Evolutionary conservation across 2,113 vertebrate genomes (phyloP).

Genomic region (Saccopteryx leptura): DNA sequence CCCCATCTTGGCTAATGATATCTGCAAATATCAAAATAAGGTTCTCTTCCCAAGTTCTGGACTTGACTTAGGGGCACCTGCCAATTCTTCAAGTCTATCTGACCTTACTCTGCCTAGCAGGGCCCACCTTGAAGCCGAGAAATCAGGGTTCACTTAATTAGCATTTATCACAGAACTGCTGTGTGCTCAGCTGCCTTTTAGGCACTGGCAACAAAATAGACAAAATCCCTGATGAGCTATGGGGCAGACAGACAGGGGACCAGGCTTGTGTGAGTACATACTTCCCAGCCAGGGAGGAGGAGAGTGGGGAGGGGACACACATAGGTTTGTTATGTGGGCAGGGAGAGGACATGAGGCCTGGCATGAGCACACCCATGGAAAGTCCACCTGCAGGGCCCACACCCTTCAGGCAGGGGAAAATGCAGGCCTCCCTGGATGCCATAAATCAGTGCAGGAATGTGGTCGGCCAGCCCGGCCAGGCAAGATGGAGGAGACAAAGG

Average conservation of each 20-base stretch:
- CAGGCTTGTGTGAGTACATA: fast-evolving
- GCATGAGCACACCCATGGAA: background rate
- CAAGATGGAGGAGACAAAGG: slow-evolving; percentile 34
- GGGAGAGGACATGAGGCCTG: background rate
- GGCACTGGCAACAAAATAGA: too few species aligned
- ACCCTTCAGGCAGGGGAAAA: slow-evolving; percentile 37
- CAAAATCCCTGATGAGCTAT: fast-evolving
- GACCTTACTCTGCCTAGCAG: background rate
- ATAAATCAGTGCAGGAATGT: slow-evolving; percentile 80
- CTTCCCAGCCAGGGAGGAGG: background rate
- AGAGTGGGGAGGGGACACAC: background rate
- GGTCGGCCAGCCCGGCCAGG: slow-evolving; percentile 55
- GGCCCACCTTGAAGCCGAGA: background rate
- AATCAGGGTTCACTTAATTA: fast-evolving
- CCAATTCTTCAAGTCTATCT: too few species aligned
- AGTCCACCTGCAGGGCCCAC: background rate
- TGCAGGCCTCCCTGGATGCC: slow-evolving; percentile 6
- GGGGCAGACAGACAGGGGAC: background rate
- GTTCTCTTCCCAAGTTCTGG: background rate
- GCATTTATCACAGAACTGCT: background rate
- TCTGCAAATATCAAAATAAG: background rate
- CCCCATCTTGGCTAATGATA: too few species aligned
- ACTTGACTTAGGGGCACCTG: too few species aligned
- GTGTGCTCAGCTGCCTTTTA: background rate
- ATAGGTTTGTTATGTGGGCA: too few species aligned